Evolutionary conservation across 2,797 vertebrate species (phyloP).

Genomic region (Eutrigla gurnardus): DNA sequence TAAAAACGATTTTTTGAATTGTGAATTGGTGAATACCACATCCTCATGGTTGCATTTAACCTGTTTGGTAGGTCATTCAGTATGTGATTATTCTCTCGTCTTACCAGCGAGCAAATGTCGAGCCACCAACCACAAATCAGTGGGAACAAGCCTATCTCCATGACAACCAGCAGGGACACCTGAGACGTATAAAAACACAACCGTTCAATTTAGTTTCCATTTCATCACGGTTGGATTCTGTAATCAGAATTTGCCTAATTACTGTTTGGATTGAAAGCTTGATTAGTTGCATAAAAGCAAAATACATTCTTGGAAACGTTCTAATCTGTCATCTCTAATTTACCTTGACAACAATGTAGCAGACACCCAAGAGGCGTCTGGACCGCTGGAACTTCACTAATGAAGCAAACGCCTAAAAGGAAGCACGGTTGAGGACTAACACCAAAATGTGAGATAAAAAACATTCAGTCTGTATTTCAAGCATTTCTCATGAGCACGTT

Average conservation of each 20-base stretch:
- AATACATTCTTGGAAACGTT: not conserved
- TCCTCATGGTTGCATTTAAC: slow-evolving; percentile 1
- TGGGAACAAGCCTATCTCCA: slow-evolving; percentile 97
- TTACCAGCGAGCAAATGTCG: slow-evolving; percentile 98
- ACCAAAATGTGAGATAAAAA: not conserved
- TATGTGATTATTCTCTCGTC: slow-evolving; percentile 31
- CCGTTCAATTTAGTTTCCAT: slow-evolving; percentile 6
- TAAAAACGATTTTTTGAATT: not conserved
- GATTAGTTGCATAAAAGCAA: slow-evolving; percentile 7
- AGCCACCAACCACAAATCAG: slow-evolving; percentile 99
- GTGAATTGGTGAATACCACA: not conserved
- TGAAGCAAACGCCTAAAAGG: slow-evolving; percentile 87
- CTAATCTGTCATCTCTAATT: slow-evolving; percentile 31
- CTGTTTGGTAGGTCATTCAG: slow-evolving; percentile 4
- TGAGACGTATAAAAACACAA: slow-evolving; percentile 54
- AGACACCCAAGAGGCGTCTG: slow-evolving; percentile 92
- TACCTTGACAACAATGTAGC: slow-evolving; percentile 99
- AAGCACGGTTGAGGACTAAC: slow-evolving; percentile 82
- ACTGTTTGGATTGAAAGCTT: not conserved
- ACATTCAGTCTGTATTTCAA: not conserved
- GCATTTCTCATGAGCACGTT: not conserved
- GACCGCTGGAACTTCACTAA: slow-evolving; percentile 94
- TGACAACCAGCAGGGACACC: slow-evolving; percentile 96
- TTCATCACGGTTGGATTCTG: slow-evolving; percentile 16
- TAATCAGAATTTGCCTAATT: slow-evolving; percentile 18